Percentiles rank a stretch among this genome's conserved stretches.
Evolutionary conservation across 2,113 vertebrate species (phyloP).

Genomic region (Zosterops lateralis): DNA sequence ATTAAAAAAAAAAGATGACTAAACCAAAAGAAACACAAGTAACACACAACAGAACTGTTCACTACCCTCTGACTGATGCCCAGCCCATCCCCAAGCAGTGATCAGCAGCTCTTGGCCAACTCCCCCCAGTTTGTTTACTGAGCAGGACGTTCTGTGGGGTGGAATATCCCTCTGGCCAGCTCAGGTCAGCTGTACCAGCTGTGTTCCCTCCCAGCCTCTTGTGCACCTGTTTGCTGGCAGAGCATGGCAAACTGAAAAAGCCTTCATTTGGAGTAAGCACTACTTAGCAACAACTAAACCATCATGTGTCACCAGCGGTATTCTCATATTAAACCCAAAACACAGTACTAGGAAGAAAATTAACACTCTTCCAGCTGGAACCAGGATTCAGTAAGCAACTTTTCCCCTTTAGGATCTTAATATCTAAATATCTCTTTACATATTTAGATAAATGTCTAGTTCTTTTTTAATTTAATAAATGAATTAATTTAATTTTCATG

Average conservation of each 20-base stretch:
- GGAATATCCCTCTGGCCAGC: neutral
- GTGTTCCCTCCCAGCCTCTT: neutral
- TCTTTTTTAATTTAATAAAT: neutral
- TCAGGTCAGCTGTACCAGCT: neutral
- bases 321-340: neutral
- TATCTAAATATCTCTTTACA: neutral
- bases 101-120: neutral
- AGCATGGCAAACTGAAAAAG: neutral
- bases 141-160: neutral
- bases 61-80: fast-evolving
- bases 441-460: neutral
- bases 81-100: neutral
- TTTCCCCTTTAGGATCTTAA: neutral
- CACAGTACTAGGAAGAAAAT: neutral
- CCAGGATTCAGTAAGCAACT: neutral
- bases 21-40: neutral
- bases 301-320: neutral
- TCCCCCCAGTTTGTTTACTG: neutral
- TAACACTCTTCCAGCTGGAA: neutral
- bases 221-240: neutral
- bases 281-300: neutral
- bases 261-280: neutral
- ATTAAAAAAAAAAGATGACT: neutral
- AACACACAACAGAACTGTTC: neutral
- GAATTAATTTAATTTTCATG: neutral